phyloP scores from a whole-genome alignment of 2,113 vertebrate genomes.

The Coracopsis vasa region DNA sequence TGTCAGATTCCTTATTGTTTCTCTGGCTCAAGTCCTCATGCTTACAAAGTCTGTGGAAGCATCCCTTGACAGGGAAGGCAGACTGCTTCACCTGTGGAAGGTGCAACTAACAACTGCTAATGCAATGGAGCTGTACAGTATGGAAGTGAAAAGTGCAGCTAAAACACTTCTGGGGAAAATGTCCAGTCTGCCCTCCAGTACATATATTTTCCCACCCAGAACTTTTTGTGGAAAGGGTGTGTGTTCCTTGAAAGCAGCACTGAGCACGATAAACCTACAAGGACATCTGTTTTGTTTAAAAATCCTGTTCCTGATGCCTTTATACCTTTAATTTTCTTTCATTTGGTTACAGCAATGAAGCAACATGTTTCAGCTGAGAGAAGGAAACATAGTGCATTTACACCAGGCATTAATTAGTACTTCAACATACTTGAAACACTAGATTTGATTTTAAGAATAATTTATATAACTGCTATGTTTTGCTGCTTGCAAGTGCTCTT shows the following conservation, averaged over 20 bases:
- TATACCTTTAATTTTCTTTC: conserved; percentile 29
- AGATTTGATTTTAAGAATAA: conserved; percentile 9
- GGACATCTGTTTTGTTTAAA: neutral
- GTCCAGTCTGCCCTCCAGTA: neutral
- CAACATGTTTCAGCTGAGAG: conserved; percentile 4
- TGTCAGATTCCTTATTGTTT: neutral
- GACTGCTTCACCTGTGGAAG: neutral
- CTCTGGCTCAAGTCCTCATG: neutral
- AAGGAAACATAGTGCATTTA: neutral
- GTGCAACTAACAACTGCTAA: neutral
- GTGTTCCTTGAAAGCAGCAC: neutral
- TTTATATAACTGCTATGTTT: conserved; percentile 35
- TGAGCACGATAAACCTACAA: neutral
- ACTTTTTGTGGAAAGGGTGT: neutral
- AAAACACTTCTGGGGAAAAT: neutral
- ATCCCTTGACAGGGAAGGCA: neutral
- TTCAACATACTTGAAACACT: conserved; percentile 21
- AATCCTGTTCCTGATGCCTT: neutral
- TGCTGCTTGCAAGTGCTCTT: neutral
- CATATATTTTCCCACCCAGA: neutral
- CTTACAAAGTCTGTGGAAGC: neutral
- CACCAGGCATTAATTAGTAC: conserved; percentile 43
- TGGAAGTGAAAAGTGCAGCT: neutral
- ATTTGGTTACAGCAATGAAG: neutral
- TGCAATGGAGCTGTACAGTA: neutral